Base-by-base conservation (phyloP, 2,888 invertebrate genomes). In the Dynastes maya region DNA sequence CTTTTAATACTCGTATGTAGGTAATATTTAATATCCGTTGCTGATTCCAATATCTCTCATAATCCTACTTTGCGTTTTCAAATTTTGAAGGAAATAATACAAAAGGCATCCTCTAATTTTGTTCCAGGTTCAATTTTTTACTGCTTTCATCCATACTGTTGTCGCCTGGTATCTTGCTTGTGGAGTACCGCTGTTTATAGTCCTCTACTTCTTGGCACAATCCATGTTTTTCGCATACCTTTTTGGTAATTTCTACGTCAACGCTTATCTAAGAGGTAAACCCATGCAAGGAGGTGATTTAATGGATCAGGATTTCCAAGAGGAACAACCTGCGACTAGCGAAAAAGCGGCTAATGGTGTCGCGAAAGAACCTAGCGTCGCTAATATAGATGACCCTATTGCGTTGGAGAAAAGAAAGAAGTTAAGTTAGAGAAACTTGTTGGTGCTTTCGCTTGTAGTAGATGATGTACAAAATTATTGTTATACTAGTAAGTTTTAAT, bases 181-280 rank as follows among this genome's bases (percentile, higher is more conserved):
- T 88, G 91, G 92, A 85, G 95, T 93, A 84, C 95, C 95, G 0
- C 95, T 94, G 84, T 84, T 90, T 22, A 91, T 95, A 82, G 92
- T 92, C 79, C 90, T 91, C 65, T 88, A 95, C 1, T 89, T 95
- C 3, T 88, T 91, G 0, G 87, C 93, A 58, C 95, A 95, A 85
- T 92, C 95, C 3, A 88, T 91, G 0, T 90, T 94, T 65, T 95
- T 95, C 88, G 90, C 94, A 4, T 95, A 95, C 84, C 91, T 96
- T 89, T 96, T 96, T 84, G 94, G 94, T 53, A 91, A 92, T 78
- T 96, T 96, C 87, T 96, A 95, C 86, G 89, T 93, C 72, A 90
- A 90, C 79, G 94, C 91, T 82, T 95, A 95, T 86, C 89, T 88
- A 8, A 88, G 87, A 79, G 29, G 13, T 3, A 58, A 61, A 40